phyloP scores from a whole-genome alignment of 2,888 invertebrate species.

The Protophormia terraenovae region DNA sequence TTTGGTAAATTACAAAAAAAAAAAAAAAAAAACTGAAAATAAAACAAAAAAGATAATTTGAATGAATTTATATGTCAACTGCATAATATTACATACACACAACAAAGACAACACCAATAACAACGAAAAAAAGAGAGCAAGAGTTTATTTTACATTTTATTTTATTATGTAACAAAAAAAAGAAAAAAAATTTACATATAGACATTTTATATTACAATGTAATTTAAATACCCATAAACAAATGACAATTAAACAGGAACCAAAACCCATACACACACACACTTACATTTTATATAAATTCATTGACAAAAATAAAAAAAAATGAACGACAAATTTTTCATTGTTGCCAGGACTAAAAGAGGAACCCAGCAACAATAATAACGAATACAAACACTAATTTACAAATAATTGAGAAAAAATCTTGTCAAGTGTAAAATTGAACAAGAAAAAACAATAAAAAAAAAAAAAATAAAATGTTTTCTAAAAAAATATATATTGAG shows the following conservation, averaged over 20 bases:
- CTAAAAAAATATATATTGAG: too few species aligned
- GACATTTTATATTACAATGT: neutral
- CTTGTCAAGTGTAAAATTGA: neutral
- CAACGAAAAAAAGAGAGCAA: neutral
- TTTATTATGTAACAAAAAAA: neutral
- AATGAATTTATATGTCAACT: conserved; percentile 49
- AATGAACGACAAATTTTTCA: neutral
- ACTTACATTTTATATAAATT: too few species aligned
- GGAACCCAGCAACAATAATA: neutral
- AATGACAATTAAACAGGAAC: neutral
- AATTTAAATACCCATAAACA: neutral
- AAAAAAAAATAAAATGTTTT: neutral
- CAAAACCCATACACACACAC: too few species aligned
- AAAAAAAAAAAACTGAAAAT: neutral
- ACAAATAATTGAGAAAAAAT: neutral
- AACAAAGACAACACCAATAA: neutral
- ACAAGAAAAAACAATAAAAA: neutral
- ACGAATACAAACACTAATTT: neutral
- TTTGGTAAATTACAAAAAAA: neutral
- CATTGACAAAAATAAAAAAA: neutral
- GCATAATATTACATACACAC: neutral
- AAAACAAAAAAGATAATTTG: conserved; percentile 34
- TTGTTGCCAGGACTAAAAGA: neutral
- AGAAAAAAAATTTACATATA: too few species aligned
- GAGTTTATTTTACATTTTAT: neutral